A percentile compares a stretch with the other conserved stretches of the same genome.
Evolutionary conservation across 1,140 invertebrate genomes (phyloP).

Genomic region (Drosophila persimilis): DNA sequence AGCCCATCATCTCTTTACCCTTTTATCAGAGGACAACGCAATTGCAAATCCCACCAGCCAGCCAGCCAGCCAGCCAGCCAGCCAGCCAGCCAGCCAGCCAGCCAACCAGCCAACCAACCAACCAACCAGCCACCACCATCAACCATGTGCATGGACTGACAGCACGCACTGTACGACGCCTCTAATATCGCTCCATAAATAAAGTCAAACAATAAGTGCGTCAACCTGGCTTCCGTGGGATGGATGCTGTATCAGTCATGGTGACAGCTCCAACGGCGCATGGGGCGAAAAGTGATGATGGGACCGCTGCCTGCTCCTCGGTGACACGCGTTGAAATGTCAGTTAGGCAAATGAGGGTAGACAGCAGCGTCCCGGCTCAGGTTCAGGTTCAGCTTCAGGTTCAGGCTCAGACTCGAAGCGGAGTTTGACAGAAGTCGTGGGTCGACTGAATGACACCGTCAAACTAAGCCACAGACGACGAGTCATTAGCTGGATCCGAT

Average conservation of each 20-base stretch:
- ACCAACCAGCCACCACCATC: background rate
- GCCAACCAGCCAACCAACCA: background rate
- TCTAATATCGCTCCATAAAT: conserved; percentile 66
- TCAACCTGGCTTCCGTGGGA: conserved; percentile 40
- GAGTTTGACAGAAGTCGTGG: conserved; percentile 12
- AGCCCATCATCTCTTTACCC: conserved; percentile 35
- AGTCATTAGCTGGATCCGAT: conserved; percentile 55
- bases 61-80: background rate
- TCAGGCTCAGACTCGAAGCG: background rate
- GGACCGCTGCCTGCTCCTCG: conserved; percentile 24
- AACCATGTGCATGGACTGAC: conserved; percentile 39
- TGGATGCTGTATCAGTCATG: conserved; percentile 59
- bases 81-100: too few relatives aligned
- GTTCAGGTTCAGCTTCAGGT: too few relatives aligned
- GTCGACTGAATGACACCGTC: conserved; percentile 22
- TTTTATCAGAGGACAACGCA: conserved; percentile 37
- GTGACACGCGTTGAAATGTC: conserved; percentile 72
- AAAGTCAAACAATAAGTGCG: conserved; percentile 64
- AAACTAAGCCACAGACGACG: conserved; percentile 44
- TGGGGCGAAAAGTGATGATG: conserved; percentile 46
- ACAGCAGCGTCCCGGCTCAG: conserved; percentile 34
- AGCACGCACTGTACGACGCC: conserved; percentile 21
- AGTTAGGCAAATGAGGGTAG: conserved; percentile 78
- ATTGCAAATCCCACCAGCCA: conserved; percentile 45
- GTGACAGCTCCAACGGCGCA: conserved; percentile 52